Evolutionary conservation across 92 coral and sea anemone species (phyloP), one percentile per base, ranked within the genome.

Genomic region (Porites divaricata): DNA sequence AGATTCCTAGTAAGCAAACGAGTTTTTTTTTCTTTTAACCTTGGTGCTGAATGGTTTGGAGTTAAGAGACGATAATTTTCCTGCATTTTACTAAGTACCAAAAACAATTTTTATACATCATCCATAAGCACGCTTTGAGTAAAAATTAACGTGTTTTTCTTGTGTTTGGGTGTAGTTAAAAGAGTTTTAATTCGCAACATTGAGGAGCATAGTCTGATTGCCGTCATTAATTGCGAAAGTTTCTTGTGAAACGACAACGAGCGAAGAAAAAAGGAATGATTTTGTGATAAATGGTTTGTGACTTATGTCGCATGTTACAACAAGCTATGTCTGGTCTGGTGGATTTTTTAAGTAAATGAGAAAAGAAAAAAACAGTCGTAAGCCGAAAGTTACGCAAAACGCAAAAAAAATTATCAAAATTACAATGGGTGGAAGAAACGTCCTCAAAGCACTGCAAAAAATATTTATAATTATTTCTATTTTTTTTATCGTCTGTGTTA

Each of bases 141-240:
- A 51, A 56, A 80, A 68, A 52, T 69, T 28, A 80, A 26, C 41
- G 67, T 12, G 23, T 52, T 80, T 78, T 69, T 57, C 66, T 11
- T 20, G 35, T 26, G 53, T 51, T 49, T n/a, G 76, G 85, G 85
- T 56, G 74, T 66, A 41, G 49, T 80, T 53, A 69, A 28, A 12
- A 26, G 68, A 70, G 85, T 80, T 4, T 80, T 80, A 80, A 68
- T 80, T 80, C 85, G 76, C 23, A 56, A 28, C 69, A 19, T 57
- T 28, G 16, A 59, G 66, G 73, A 78, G 83, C 14, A 51, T 65
- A 71, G 62, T 45, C 70, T 49, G 50, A 35, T 50, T 49, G 66
- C 16, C 65, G 83, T 65, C 70, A 64, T 22, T 78, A 19, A 65
- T 57, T 59, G 80, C 20, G 35, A 19, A 21, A 67, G 35, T 4